Evolutionary conservation across 1,140 invertebrate species (phyloP).

Genomic region (Paraescarpia echinospica): DNA sequence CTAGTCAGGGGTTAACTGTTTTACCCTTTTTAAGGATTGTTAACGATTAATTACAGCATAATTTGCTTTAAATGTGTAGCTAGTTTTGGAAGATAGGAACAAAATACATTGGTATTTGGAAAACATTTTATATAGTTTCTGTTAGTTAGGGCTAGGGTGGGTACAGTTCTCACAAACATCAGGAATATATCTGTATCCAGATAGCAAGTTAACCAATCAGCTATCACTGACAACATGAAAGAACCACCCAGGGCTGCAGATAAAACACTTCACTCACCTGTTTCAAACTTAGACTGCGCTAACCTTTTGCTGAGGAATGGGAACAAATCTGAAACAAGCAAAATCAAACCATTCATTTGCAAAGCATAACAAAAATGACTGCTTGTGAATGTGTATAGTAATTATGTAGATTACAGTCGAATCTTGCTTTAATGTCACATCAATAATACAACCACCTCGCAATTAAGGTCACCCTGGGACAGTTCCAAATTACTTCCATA

Average conservation of each 20-base stretch:
- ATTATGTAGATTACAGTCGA: too few relatives aligned
- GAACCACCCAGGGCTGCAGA: background rate
- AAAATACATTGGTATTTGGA: too few relatives aligned
- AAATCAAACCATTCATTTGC: background rate
- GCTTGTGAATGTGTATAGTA: background rate
- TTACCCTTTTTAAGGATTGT: too few relatives aligned
- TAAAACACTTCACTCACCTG: background rate
- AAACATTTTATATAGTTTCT: background rate
- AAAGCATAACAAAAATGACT: background rate
- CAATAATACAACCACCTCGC: too few relatives aligned
- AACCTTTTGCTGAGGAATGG: constrained; percentile 67
- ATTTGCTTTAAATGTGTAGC: too few relatives aligned
- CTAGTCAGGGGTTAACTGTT: background rate
- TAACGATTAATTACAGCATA: too few relatives aligned
- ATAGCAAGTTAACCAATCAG: background rate
- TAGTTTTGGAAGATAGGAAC: too few relatives aligned
- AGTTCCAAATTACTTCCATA: too few relatives aligned
- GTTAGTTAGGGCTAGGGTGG: background rate
- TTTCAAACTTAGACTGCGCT: constrained; percentile 40
- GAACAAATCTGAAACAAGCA: constrained; percentile 67
- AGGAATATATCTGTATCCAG: background rate
- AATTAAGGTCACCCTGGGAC: too few relatives aligned
- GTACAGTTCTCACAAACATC: background rate
- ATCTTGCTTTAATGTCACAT: too few relatives aligned
- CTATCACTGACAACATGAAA: background rate